These are phyloP conservation scores for Eurystomus gularis DNA, from an alignment of 2,113 vertebrate genomes.

Conservation along the genomic window DNA sequence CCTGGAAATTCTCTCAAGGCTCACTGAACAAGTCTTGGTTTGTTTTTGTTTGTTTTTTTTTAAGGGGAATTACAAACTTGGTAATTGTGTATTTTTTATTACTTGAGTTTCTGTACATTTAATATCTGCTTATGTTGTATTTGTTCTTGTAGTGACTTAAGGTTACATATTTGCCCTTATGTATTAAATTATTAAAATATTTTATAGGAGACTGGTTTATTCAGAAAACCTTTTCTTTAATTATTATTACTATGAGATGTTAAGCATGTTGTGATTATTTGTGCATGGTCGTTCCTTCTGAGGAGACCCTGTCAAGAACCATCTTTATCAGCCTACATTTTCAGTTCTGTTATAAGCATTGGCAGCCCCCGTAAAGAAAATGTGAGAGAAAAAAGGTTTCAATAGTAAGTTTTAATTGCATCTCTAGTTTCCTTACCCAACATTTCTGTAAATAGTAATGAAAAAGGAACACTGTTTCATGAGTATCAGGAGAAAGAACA, in stretches of 20 bases:
- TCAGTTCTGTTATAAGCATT: neutral
- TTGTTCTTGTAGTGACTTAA: neutral
- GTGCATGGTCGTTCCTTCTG: neutral
- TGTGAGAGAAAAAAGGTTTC: neutral
- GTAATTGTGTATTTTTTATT: neutral
- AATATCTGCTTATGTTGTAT: neutral
- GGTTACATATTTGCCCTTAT: neutral
- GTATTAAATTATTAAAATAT: neutral
- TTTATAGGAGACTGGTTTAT: neutral
- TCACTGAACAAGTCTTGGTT: too few species aligned
- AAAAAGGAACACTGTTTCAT: neutral
- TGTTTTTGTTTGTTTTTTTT: neutral
- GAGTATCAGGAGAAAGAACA: neutral
- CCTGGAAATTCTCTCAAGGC: neutral
- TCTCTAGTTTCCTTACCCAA: neutral
- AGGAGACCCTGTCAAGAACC: neutral
- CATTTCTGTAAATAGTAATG: neutral
- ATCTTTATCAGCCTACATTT: neutral
- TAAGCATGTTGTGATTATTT: neutral
- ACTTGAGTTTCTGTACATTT: neutral
- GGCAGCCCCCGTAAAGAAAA: neutral
- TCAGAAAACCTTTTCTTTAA: neutral
- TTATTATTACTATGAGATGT: neutral
- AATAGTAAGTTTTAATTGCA: neutral
- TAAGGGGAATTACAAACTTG: neutral